Base-by-base conservation (phyloP, 2,113 vertebrate species). In the Trachemys scripta region DNA sequence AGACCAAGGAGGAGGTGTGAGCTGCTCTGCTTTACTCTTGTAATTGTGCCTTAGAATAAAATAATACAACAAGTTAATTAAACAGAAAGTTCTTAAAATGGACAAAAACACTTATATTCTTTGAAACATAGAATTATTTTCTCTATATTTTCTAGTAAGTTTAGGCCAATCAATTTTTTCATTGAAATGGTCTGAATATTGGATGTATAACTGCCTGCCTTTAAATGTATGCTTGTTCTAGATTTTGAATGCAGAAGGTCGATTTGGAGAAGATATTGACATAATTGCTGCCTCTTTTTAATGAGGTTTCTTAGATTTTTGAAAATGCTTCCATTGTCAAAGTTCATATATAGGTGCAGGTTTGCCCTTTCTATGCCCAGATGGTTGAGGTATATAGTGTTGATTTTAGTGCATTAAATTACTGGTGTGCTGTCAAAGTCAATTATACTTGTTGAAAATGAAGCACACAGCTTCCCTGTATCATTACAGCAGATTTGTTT, bases 341-440 rank as follows among this genome's bases (percentile, higher is more conserved):
- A 93, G 96, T 98, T 97, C 96, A 97, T 88, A 85, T 78, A 81
- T 94, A 88, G 87, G 57, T 85, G 57, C 85, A 83, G 17, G 76
- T 97, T 94, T 90, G 69, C 75, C 82, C 88, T 90, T 56, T 89
- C 84, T 69, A 65, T 90, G 76, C 90, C 85, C 91, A 83, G 84
- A 90, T 82, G 62, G 50, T 69, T 90, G 85, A 78, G 81, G 59
- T 85, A 72, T 89, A 59, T 78, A 62, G 97, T 98, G 97, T 98
- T 98, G 97, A 98, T 98, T 97, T 94, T 96, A 94, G 97, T 97
- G 97, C 98, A 98, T 98, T 97, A 92, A 98, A 97, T 98, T 98
- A 98, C 98, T 97, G 97, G 91, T 97, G 27, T 92, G 98, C 98
- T 98, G 98, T 98, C 98, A 98, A 95, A 95, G 98, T 96, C 98